Conservation (phyloP, 2,113 vertebrate genomes). For the Chiloscyllium plagiosum region DNA sequence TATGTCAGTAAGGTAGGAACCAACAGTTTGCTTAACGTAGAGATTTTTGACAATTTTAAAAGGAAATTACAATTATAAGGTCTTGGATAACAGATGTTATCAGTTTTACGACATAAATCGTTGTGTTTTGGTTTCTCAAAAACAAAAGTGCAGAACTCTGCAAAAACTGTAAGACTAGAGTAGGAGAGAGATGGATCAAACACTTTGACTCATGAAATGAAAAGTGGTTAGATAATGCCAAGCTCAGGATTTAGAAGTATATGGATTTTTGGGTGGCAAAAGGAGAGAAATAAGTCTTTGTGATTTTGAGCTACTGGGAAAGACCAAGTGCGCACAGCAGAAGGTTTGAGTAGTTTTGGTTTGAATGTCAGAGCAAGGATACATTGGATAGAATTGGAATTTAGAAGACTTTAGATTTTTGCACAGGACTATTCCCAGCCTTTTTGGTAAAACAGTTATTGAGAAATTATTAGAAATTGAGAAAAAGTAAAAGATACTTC, state of each 20-base stretch:
- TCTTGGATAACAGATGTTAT: not conserved
- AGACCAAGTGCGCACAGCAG: not conserved
- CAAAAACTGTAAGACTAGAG: not conserved
- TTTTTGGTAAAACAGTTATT: not conserved
- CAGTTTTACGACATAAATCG: not conserved
- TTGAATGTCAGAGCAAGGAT: not conserved
- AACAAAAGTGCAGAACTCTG: not conserved
- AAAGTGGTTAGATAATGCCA: not conserved
- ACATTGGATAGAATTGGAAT: not conserved
- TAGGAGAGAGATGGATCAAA: not conserved
- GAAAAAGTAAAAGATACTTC: not conserved
- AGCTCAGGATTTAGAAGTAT: not conserved
- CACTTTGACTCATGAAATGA: not conserved
- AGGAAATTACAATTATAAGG: not conserved
- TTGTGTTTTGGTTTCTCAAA: too few relatives aligned
- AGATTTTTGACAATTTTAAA: not conserved
- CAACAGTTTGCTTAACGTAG: not conserved
- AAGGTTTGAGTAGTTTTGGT: not conserved
- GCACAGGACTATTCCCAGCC: not conserved
- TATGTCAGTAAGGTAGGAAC: not conserved
- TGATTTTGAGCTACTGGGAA: not conserved
- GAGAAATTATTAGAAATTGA: not conserved
- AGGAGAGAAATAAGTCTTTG: not conserved
- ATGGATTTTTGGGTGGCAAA: not conserved
- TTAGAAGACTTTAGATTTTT: not conserved